A percentile compares a stretch with the other conserved stretches of the same genome.
These are phyloP conservation scores for Myripristis jacobus DNA, from an alignment of 2,797 vertebrate genomes.

Conservation along the genomic window DNA sequence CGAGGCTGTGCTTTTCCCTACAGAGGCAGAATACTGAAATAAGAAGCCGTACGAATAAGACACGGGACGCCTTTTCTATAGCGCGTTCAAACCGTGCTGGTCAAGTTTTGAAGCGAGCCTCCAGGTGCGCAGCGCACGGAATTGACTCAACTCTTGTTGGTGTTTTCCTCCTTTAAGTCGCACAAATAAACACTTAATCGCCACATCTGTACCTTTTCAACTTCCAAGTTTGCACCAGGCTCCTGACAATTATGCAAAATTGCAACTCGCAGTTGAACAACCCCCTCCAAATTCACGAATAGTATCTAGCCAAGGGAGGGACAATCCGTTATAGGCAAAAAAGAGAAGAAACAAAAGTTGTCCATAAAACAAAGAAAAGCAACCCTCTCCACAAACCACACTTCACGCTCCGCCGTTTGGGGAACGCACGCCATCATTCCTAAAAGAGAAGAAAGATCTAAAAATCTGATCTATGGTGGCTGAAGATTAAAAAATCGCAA, in stretches of 20 bases:
- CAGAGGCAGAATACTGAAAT: slow-evolving; percentile 41
- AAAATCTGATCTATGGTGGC: slow-evolving; percentile 44
- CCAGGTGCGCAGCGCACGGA: slow-evolving; percentile 76
- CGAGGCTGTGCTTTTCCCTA: slow-evolving; percentile 43
- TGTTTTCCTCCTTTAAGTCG: slow-evolving; percentile 28
- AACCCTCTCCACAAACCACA: slow-evolving; percentile 62
- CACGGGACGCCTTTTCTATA: slow-evolving; percentile 51
- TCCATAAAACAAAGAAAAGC: slow-evolving; percentile 79
- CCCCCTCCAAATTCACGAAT: slow-evolving; percentile 79
- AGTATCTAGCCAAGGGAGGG: slow-evolving; percentile 85
- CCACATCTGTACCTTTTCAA: slow-evolving; percentile 64
- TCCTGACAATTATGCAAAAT: slow-evolving; percentile 85
- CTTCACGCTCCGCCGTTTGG: slow-evolving; percentile 42
- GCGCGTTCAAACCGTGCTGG: slow-evolving; percentile 57
- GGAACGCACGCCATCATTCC: slow-evolving; percentile 54
- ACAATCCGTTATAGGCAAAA: slow-evolving; percentile 79
- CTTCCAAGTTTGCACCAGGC: slow-evolving; percentile 80
- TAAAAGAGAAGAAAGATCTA: slow-evolving; percentile 17
- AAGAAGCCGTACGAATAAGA: slow-evolving; percentile 41
- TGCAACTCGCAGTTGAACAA: slow-evolving; percentile 80
- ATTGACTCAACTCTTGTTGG: slow-evolving; percentile 60
- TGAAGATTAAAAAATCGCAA: slow-evolving; percentile 67
- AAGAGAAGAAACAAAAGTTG: slow-evolving; percentile 69
- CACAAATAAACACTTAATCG: slow-evolving; percentile 56
- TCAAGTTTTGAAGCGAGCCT: slow-evolving; percentile 71